phyloP scores from a whole-genome alignment of 2,113 vertebrate species.

The Sterna hirundo region DNA sequence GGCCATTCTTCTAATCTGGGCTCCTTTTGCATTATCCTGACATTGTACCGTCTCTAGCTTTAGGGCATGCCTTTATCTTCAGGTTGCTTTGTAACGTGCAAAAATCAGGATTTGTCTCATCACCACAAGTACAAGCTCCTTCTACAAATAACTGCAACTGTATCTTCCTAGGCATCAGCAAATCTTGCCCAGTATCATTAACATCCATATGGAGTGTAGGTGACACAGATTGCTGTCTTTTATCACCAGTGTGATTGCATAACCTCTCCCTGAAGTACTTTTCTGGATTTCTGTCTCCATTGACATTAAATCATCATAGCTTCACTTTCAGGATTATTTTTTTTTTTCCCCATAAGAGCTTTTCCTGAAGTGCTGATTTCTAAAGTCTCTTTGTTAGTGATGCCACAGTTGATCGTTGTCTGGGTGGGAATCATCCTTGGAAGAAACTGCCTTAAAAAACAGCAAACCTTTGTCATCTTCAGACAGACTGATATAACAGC shows the following conservation, averaged over 20 bases:
- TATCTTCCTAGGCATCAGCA: not conserved
- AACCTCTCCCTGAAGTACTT: constrained; percentile 14
- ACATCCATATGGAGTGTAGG: constrained; percentile 47
- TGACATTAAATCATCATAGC: not conserved
- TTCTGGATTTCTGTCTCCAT: not conserved
- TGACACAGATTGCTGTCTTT: constrained; percentile 40
- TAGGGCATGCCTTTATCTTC: not conserved
- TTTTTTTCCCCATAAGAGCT: not conserved
- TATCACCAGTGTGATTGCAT: not conserved
- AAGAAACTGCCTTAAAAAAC: not conserved
- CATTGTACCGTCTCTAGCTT: not conserved
- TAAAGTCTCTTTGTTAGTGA: not conserved
- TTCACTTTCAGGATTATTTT: not conserved
- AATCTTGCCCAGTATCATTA: not conserved
- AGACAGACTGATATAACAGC: not conserved
- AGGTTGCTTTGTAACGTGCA: not conserved
- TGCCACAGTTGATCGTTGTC: not conserved
- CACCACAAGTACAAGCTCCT: not conserved
- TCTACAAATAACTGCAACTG: constrained; percentile 2
- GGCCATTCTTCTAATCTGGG: not conserved
- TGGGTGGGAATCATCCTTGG: not conserved
- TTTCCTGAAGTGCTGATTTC: not conserved
- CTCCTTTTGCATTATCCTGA: not conserved
- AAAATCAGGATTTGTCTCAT: not conserved
- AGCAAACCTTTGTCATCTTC: not conserved